Evolutionary conservation across 2,113 vertebrate species (phyloP), one percentile per base, ranked within the genome.

Genomic region (Arenaria interpres): DNA sequence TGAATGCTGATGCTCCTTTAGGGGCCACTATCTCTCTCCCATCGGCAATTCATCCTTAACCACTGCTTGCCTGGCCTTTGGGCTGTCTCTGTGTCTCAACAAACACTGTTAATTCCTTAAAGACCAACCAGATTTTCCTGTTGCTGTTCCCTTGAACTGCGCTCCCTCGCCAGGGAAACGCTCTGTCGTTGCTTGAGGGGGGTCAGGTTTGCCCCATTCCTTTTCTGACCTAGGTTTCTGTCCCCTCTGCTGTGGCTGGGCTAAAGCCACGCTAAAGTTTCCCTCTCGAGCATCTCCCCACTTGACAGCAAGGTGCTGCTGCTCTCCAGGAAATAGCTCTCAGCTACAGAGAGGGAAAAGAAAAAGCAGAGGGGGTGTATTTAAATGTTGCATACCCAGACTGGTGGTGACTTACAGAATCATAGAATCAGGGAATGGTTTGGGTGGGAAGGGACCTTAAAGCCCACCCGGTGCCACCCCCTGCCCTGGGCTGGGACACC

Each of bases 31-130:
- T 32, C 46, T 39, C 62, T n/a, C 39, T 37, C 54, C 37, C 0
- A 0, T 10, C 6, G 3, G 3, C 22, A 18, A 2, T 62, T 53
- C 0, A 1, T 53, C 33, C 27, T 32, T 43, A 27, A 13, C 33
- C 13, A 2, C 35, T 39, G 45, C 37, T 25, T 9, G 22, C 85
- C 33, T 27, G 48, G 14, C 45, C 27, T 62, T 54, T 18, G 39
- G 37, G 35, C 54, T 13, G 22, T 28, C 35, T 32, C 13, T 45
- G 6, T 14, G 6, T 19, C 27, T 46, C 8, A 2, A 3, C 46
- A 45, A 27, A 33, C 23, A 3, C 23, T 43, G 23, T 39, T 23
- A 7, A 4, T 64, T 63, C 67, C 19, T 37, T 28, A 30, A 25
- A 12, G 35, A 5, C 21, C 43, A 18, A 14, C 7, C 43, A 35